Base-by-base conservation (phyloP, 2,797 vertebrate species). In the Allobates femoralis region DNA sequence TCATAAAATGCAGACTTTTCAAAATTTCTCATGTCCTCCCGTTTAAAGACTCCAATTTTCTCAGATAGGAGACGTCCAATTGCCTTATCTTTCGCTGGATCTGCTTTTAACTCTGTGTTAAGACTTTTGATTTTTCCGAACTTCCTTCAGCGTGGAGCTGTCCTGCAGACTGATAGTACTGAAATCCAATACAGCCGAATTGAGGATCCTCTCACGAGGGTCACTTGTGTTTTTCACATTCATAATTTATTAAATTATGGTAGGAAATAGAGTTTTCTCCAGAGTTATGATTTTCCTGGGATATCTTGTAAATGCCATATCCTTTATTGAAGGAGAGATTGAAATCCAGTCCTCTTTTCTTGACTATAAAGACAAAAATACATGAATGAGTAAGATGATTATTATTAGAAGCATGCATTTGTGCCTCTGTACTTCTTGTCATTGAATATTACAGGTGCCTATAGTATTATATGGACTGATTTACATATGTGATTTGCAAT, bases 291-390 rank as follows among this genome's bases (percentile, higher is more conserved):
- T 90, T 93, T 78, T 94, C 94, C 21, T 92, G 95, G 73, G 96
- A 94, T 87, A 99, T 94, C 89, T 94, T 97, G 93, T 98, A 99
- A 90, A 99, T 95, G 7, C 96, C 95, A 23, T 94, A 97, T 41
- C 96, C 96, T 90, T 95, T 96, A 87, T 97, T 97, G 91, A 99
- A 96, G 1, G 98, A 99, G 56, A 99, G 93, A 90, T 92, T 97
- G 94, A 99, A 98, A 89, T 98, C 95, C 64, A 99, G 97, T 73
- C 92, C 94, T 89, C 94, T 93, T 89, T 95, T 97, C 86, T 96
- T 96, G 30, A 86, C 98, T 99, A 90, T 73, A 78, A 37, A 78
- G 85, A 85, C 85, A 71, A 85, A 86, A 77, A 81, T 8, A 51
- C 5, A 60, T 69, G 37, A 18, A 69, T 69, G 3, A 69, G 19